These are phyloP conservation scores for Heliocidaris erythrogramma DNA, from an alignment of 35 echinoderm and acorn worm genomes.

Conservation along the genomic window DNA sequence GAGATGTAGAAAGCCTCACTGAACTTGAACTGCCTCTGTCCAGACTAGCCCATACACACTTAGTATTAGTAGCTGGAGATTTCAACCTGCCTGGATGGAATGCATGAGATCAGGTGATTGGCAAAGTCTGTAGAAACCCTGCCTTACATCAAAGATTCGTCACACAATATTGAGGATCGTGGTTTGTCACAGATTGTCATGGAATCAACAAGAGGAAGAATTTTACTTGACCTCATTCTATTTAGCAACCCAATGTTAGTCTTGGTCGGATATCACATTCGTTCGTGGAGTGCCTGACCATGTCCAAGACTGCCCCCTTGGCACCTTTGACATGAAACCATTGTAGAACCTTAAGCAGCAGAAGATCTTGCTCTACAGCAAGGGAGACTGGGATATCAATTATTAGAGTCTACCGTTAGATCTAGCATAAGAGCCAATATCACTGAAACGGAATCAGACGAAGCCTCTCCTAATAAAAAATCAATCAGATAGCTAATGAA, in stretches of 20 bases:
- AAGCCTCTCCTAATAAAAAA: too few species aligned
- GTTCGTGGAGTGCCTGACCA: background rate
- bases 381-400: background rate
- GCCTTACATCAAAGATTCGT: background rate
- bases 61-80: background rate
- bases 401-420: too few species aligned
- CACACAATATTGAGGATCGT: background rate
- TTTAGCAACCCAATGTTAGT: background rate
- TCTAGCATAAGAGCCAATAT: too few species aligned
- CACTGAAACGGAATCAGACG: too few species aligned
- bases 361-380: background rate
- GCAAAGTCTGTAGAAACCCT: background rate
- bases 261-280: background rate
- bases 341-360: background rate
- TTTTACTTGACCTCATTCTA: background rate
- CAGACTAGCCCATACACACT: background rate
- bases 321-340: background rate
- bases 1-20: background rate
- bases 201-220: background rate
- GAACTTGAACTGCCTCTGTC: background rate
- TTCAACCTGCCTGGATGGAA: conserved; percentile 20
- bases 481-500: too few species aligned
- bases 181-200: background rate
- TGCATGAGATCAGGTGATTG: background rate
- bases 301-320: background rate